A percentile compares a stretch with the other conserved stretches of the same genome.
phyloP scores from a whole-genome alignment of 2,797 vertebrate genomes.

The Chrysocyon brachyurus region DNA sequence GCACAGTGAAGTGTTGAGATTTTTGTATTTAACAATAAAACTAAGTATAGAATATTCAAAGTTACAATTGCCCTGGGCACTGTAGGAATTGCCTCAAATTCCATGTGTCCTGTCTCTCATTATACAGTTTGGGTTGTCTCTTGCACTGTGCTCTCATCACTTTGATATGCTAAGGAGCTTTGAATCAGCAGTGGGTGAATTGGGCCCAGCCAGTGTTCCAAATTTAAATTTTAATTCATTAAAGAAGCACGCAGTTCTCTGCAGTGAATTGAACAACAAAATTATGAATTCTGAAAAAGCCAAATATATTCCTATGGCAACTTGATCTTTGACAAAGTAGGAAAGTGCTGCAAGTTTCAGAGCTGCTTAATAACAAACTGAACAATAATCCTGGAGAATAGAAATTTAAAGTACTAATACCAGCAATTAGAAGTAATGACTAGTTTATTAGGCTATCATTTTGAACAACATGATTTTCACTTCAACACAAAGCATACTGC shows the following conservation, averaged over 20 bases:
- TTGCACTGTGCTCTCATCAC: neutral
- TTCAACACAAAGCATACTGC: conserved; percentile 49
- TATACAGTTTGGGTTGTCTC: neutral
- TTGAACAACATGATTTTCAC: conserved; percentile 56
- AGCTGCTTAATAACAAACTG: conserved; percentile 60
- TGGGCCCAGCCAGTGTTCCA: conserved; percentile 64
- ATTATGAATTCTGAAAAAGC: conserved; percentile 63
- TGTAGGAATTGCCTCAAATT: neutral
- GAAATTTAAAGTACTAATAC: conserved; percentile 69
- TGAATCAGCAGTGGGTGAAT: conserved; percentile 65
- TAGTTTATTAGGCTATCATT: conserved; percentile 77
- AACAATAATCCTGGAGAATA: conserved; percentile 60
- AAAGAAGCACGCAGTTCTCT: conserved; percentile 60
- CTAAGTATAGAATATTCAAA: conserved; percentile 57
- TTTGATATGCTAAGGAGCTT: conserved; percentile 77
- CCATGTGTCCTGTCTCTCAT: conserved; percentile 9
- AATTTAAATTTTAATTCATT: conserved; percentile 80
- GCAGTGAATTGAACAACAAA: conserved; percentile 60
- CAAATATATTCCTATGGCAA: conserved; percentile 63
- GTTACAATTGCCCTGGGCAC: neutral
- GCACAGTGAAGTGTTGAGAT: neutral
- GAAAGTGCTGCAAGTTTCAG: conserved; percentile 31
- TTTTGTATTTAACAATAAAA: conserved; percentile 39
- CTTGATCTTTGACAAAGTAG: conserved; percentile 69
- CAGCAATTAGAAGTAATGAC: conserved; percentile 78